These are phyloP conservation scores for Phaedon cochleariae DNA, from an alignment of 2,888 invertebrate species.

Conservation along the genomic window DNA sequence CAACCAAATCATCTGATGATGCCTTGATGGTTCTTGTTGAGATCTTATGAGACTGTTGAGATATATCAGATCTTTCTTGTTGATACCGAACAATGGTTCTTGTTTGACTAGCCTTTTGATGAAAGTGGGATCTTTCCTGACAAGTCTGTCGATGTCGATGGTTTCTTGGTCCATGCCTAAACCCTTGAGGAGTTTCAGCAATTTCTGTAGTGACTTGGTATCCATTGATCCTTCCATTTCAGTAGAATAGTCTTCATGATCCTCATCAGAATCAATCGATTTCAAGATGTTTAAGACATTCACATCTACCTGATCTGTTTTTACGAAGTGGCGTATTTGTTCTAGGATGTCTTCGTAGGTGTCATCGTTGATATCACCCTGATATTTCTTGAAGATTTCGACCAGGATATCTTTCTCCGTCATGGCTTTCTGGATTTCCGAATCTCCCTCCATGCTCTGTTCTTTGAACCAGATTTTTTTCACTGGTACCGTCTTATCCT, in stretches of 20 bases:
- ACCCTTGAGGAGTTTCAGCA: neutral
- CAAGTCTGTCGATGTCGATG: neutral
- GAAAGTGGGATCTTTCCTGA: neutral
- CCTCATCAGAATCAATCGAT: neutral
- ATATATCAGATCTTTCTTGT: neutral
- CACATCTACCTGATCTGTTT: constrained; percentile 26
- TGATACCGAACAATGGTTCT: neutral
- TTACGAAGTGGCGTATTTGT: constrained; percentile 37
- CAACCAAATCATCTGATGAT: too few species aligned
- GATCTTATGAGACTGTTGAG: neutral
- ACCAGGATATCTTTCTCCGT: constrained; percentile 35
- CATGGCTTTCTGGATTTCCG: neutral
- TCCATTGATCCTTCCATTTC: neutral
- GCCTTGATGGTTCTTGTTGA: neutral
- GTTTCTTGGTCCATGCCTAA: neutral
- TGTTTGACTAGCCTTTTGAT: neutral
- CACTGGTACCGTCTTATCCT: constrained; percentile 37
- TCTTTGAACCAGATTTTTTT: constrained; percentile 39
- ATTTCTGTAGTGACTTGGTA: neutral
- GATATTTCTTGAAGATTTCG: constrained; percentile 40
- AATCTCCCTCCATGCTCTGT: neutral
- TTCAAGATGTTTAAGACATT: neutral
- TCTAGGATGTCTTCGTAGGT: constrained; percentile 37
- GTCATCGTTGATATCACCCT: constrained; percentile 38
- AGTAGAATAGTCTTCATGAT: neutral